A percentile compares a stretch with the other conserved stretches of the same genome.
Conservation (phyloP, 2,888 invertebrate species). For the Monoplex corrugatus region DNA sequence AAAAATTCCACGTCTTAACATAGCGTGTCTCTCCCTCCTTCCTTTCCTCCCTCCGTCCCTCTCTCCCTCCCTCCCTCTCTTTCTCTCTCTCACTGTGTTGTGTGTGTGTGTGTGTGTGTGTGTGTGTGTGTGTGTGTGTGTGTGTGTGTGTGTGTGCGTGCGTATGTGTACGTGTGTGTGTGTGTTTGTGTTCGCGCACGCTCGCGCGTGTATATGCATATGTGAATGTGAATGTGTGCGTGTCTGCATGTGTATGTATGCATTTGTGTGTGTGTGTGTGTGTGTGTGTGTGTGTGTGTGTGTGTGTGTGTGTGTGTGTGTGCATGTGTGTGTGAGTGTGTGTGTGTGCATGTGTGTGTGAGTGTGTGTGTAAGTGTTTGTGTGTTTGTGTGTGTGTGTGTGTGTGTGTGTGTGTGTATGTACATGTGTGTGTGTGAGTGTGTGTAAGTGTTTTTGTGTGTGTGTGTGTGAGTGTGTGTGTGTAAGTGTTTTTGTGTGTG, state of each 20-base stretch:
- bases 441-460: not conserved
- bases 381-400: not conserved
- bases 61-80: too few species aligned
- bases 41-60: too few species aligned
- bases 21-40: too few species aligned
- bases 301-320: not conserved
- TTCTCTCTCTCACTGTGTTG: too few species aligned
- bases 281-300: not conserved
- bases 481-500: not conserved
- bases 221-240: not conserved
- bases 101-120: too few species aligned
- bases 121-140: too few species aligned
- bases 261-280: not conserved
- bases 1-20: too few species aligned
- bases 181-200: too few species aligned
- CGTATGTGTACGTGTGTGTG: too few species aligned
- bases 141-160: too few species aligned
- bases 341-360: not conserved
- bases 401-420: slow-evolving; percentile 23
- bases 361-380: not conserved
- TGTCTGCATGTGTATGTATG: not conserved
- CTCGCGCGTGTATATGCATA: not conserved
- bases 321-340: not conserved
- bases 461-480: not conserved
- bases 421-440: not conserved